phyloP scores from a whole-genome alignment of 2,888 invertebrate genomes.

The Pristionchus entomophagus region DNA sequence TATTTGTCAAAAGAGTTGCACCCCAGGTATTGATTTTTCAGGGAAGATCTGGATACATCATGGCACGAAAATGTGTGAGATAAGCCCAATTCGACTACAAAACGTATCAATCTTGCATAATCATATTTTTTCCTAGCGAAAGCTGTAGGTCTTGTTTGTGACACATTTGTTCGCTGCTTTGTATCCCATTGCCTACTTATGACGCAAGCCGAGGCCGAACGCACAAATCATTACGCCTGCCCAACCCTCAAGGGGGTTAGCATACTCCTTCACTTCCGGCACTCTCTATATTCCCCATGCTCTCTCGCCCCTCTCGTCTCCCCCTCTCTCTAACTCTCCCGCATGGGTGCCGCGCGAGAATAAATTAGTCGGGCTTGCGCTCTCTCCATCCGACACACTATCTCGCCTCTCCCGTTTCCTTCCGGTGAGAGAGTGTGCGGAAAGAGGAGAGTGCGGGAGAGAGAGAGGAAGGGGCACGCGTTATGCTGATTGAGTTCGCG shows the following conservation, averaged over 20 bases:
- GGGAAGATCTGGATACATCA: no score
- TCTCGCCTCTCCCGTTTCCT: background rate
- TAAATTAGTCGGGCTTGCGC: background rate
- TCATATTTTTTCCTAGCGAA: no score
- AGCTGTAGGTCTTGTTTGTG: no score
- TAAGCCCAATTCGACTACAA: no score
- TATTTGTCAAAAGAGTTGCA: no score
- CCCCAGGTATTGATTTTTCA: no score
- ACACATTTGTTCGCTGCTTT: no score
- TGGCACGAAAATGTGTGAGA: no score
- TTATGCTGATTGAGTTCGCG: constrained; percentile 46
- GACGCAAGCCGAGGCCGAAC: background rate
- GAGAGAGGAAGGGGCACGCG: constrained; percentile 8
- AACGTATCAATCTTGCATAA: no score
- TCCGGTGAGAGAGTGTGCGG: constrained; percentile 4
- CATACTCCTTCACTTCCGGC: background rate
- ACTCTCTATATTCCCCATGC: background rate
- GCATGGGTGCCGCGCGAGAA: background rate
- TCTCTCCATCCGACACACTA: background rate
- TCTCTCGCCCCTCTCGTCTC: background rate
- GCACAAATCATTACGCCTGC: constrained; percentile 16
- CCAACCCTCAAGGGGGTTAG: background rate
- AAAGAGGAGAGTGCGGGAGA: constrained; percentile 44
- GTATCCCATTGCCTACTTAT: no score
- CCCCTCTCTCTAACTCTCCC: no score